These are phyloP conservation scores for Calidris pygmaea DNA, from an alignment of 2,113 vertebrate genomes.

Conservation along the genomic window DNA sequence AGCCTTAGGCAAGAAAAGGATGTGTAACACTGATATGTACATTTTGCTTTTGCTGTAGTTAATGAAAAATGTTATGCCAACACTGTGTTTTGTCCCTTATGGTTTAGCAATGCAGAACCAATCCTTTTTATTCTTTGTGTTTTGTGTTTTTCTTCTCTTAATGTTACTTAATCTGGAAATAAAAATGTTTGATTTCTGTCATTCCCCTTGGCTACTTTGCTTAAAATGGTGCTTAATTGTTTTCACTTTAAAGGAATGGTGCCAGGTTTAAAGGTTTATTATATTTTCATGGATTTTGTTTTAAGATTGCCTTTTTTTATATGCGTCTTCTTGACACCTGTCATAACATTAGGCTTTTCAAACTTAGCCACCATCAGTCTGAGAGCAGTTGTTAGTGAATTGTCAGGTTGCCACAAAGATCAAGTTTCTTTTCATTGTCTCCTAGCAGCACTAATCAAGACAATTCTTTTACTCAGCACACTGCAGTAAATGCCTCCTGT, in stretches of 20 bases:
- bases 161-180: conserved; percentile 60
- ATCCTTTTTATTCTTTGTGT: conserved; percentile 49
- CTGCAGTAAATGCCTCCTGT: not conserved
- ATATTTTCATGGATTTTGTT: conserved; percentile 4
- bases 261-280: conserved; percentile 14
- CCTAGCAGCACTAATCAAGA: not conserved
- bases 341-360: conserved; percentile 15
- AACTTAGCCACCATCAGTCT: not conserved
- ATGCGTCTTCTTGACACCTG: not conserved
- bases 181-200: conserved; percentile 56
- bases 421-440: not conserved
- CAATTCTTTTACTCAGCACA: not conserved
- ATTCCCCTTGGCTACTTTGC: conserved; percentile 28
- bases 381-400: not conserved
- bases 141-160: conserved; percentile 23
- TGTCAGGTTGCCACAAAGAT: not conserved
- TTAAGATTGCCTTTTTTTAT: not conserved
- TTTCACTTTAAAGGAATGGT: conserved; percentile 2
- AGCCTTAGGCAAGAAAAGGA: conserved; percentile 49
- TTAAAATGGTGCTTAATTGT: conserved; percentile 47
- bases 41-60: conserved; percentile 49
- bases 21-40: conserved; percentile 56
- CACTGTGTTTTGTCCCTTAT: conserved; percentile 27
- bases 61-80: conserved; percentile 60
- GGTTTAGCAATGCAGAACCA: conserved; percentile 53